Conservation (phyloP, 2,113 vertebrate genomes). For the Puffinus mauretanicus region DNA sequence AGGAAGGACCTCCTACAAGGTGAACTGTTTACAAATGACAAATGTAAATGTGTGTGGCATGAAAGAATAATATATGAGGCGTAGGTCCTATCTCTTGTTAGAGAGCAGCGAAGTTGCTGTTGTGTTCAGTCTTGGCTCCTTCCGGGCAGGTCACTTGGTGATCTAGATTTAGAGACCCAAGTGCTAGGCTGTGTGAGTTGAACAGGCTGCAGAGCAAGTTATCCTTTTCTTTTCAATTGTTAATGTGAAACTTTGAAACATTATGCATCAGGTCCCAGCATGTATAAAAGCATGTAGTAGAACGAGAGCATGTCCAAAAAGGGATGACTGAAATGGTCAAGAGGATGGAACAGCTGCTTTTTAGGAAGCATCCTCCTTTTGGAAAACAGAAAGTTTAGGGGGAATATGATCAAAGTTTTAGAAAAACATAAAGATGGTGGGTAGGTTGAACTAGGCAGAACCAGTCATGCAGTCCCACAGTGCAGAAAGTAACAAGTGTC, state of each 20-base stretch:
- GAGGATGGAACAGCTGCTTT: background rate
- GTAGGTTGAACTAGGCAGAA: background rate
- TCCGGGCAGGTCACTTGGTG: background rate
- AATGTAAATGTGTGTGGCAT: background rate
- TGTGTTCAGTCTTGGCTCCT: fast-evolving
- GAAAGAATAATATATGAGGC: background rate
- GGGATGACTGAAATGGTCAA: background rate
- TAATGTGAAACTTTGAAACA: background rate
- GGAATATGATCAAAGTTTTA: background rate
- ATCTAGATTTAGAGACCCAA: background rate
- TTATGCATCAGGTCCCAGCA: background rate
- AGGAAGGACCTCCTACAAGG: background rate
- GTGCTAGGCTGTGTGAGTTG: background rate
- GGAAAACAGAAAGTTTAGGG: background rate
- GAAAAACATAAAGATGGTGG: background rate
- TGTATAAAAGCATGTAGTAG: background rate
- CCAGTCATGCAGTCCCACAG: background rate
- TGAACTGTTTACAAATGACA: background rate
- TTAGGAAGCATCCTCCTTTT: background rate
- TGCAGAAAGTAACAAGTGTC: background rate
- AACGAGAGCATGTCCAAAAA: background rate
- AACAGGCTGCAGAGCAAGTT: background rate
- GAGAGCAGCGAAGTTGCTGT: background rate
- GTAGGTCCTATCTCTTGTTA: background rate
- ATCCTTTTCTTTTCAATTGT: background rate